These are phyloP conservation scores for Samia ricini DNA, from an alignment of 1,140 invertebrate species.

Conservation along the genomic window DNA sequence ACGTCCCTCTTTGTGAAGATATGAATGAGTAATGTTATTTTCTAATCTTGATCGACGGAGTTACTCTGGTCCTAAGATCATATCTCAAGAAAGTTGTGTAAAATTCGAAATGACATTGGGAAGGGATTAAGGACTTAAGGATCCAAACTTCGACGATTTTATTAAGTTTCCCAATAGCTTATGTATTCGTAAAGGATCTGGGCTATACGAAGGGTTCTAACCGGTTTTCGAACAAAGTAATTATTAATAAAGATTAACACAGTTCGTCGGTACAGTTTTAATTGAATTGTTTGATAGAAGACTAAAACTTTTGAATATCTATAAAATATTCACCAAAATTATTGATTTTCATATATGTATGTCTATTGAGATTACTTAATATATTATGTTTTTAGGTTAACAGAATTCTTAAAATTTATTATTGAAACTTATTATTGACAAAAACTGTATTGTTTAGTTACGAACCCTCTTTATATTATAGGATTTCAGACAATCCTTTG, in stretches of 20 bases:
- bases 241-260: conserved; percentile 20
- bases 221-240: conserved; percentile 13
- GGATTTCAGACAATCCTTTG: no score
- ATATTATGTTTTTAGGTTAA: no score
- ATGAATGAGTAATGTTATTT: conserved; percentile 10
- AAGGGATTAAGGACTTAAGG: conserved; percentile 32
- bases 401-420: no score
- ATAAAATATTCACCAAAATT: background rate
- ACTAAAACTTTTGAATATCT: background rate
- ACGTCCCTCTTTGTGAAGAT: background rate
- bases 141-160: conserved; percentile 36
- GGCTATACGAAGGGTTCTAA: conserved; percentile 8
- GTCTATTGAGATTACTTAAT: no score
- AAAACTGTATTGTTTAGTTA: no score
- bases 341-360: no score
- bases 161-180: conserved; percentile 33
- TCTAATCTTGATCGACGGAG: conserved; percentile 6
- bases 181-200: conserved; percentile 23
- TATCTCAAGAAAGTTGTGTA: conserved; percentile 26
- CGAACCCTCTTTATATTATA: no score
- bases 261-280: background rate
- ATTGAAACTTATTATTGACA: no score
- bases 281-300: conserved; percentile 2
- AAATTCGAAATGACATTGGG: conserved; percentile 31
- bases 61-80: conserved; percentile 3